Evolutionary conservation across 2,797 vertebrate species (phyloP), one percentile per base, ranked within the genome.

Genomic region (Anabacerthia variegaticeps): DNA sequence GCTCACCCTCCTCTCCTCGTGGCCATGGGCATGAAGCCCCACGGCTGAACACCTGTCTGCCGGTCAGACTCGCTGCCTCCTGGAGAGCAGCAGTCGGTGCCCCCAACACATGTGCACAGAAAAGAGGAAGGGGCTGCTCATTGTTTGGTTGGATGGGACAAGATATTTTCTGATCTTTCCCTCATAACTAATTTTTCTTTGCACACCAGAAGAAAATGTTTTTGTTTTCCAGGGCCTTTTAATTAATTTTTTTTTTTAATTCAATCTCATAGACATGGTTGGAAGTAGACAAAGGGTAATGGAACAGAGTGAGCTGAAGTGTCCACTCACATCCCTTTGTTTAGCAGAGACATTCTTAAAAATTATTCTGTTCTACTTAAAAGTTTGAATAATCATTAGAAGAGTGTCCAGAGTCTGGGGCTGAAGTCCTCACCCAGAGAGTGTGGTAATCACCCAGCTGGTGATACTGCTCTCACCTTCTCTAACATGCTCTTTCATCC

Each of bases 41-140:
- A 27, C 0, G 4, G 44, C 51, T 37, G 37, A 74, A 37, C 46
- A 34, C 22, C 17, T 1, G 0, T 7, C 43, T 6, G 2, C 59
- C 0, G 0, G 14, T 27, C 0, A 1, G 30, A 19, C 58, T 54
- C 0, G 0, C 10, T 68, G 30, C 22, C 20, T 55, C 21, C 36
- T 14, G 30, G 41, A 0, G 1, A 55, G 46, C 27, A 27, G 39
- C 1, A 0, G 30, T 49, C 30, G 44, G 20, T 4, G 4, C 12
- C 27, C 39, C 20, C 59, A 24, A 27, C 26, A 65, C 7, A 28
- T 1, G 0, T 3, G 26, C 1, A 1, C 8, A n/a, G 19, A 22
- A 39, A 51, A 51, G 44, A 46, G 66, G 28, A 63, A 67, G 14
- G 63, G 14, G 32, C 21, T 92, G 43, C 27, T 62, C 1, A 0